These are phyloP conservation scores for Microplitis demolitor DNA, from an alignment of 1,140 invertebrate genomes.

Conservation along the genomic window DNA sequence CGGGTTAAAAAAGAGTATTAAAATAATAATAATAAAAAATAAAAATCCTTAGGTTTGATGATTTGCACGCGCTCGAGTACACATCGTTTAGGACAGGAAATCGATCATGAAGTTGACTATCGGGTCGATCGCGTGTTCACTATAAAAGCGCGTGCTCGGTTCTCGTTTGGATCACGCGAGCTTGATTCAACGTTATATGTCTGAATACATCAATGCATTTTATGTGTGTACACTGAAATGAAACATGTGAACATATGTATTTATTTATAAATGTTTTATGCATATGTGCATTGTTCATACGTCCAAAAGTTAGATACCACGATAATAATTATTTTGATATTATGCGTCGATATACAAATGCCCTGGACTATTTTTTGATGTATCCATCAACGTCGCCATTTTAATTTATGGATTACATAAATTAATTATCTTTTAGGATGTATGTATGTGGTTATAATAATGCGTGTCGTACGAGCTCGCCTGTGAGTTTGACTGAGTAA, in stretches of 20 bases:
- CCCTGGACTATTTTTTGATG: slow-evolving; percentile 16
- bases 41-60: slow-evolving; percentile 7
- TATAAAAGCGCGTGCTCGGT: slow-evolving; percentile 20
- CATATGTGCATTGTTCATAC: background rate
- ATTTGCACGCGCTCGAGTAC: slow-evolving; percentile 34
- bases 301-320: no score
- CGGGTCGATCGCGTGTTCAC: slow-evolving; percentile 21
- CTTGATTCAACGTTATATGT: slow-evolving; percentile 2
- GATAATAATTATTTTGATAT: slow-evolving; percentile 26
- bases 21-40: background rate
- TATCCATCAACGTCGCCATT: slow-evolving; percentile 26
- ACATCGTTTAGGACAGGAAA: slow-evolving; percentile 45
- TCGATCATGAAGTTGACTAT: slow-evolving; percentile 43
- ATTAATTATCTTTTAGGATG: slow-evolving; percentile 20
- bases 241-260: background rate
- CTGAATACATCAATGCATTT: slow-evolving; percentile 11
- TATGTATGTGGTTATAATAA: background rate
- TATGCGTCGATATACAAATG: slow-evolving; percentile 9
- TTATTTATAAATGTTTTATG: slow-evolving; percentile 20
- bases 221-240: background rate
- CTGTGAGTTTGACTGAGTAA: background rate
- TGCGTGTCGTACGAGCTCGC: no score
- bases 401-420: slow-evolving; percentile 30
- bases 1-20: background rate
- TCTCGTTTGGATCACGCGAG: slow-evolving; percentile 18